phyloP scores from a whole-genome alignment of 2,888 invertebrate species.

The Sinopyrophorus schimmeli region DNA sequence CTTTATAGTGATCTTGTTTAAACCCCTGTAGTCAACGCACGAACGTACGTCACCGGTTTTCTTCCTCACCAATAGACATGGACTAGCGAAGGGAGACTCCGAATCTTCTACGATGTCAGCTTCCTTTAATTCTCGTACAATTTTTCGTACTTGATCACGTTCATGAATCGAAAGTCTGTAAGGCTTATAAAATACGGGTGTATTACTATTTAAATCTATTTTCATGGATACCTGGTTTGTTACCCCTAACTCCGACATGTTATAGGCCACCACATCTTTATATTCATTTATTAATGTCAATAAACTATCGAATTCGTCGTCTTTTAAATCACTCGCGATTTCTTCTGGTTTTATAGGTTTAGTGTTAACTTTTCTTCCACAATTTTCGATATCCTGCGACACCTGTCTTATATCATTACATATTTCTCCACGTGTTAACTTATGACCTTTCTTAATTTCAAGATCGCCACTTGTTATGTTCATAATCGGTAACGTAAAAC shows the following conservation, averaged over 20 bases:
- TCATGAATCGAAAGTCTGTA: conserved; percentile 38
- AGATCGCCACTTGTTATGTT: conserved; percentile 13
- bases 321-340: conserved; percentile 8
- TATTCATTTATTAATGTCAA: conserved; percentile 13
- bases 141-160: conserved; percentile 32
- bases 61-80: conserved; percentile 38
- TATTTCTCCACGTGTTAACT: conserved; percentile 10
- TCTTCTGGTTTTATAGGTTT: conserved; percentile 2
- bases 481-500: conserved; percentile 22
- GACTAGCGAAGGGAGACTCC: conserved; percentile 39
- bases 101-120: conserved; percentile 22
- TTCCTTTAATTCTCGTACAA: conserved; percentile 32
- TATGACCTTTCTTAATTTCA: conserved; percentile 9
- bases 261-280: conserved; percentile 24
- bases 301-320: neutral
- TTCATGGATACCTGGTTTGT: conserved; percentile 33
- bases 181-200: conserved; percentile 38
- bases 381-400: neutral
- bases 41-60: conserved; percentile 36
- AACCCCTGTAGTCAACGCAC: conserved; percentile 39
- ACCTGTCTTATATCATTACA: conserved; percentile 4
- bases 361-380: conserved; percentile 6
- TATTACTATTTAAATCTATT: conserved; percentile 33
- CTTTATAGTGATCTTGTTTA: conserved; percentile 43
- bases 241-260: conserved; percentile 26